Percentiles rank a stretch among this genome's conserved stretches.
Evolutionary conservation across 2,888 invertebrate genomes (phyloP).

Genomic region (Leucophora obtusa): DNA sequence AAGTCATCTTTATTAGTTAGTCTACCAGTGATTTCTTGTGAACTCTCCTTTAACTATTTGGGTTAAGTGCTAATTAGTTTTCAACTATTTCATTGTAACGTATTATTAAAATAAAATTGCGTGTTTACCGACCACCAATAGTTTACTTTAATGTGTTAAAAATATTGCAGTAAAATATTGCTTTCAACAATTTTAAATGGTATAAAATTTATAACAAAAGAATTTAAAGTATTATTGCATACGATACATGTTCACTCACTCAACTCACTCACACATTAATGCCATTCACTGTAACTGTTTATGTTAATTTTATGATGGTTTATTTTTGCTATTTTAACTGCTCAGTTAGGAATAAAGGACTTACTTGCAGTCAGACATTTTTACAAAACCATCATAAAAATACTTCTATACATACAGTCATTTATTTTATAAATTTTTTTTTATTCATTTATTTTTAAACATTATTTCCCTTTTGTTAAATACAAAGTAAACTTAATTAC

Average conservation of each 20-base stretch:
- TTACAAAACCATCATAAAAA: neutral
- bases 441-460: too few relatives aligned
- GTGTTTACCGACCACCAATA: neutral
- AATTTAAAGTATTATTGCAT: neutral
- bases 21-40: too few relatives aligned
- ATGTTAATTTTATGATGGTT: slow-evolving; percentile 41
- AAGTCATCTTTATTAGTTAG: too few relatives aligned
- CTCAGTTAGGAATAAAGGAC: neutral
- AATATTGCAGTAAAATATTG: neutral
- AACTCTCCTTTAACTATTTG: too few relatives aligned
- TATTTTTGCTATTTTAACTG: neutral
- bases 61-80: too few relatives aligned
- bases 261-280: neutral
- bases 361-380: neutral
- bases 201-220: neutral
- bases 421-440: too few relatives aligned
- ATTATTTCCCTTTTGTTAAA: neutral
- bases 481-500: slow-evolving; percentile 47
- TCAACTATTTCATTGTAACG: too few relatives aligned
- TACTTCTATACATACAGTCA: too few relatives aligned
- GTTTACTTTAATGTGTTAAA: neutral
- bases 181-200: neutral
- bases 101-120: neutral
- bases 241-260: neutral
- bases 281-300: slow-evolving; percentile 33